Evolutionary conservation across 2,888 invertebrate genomes (phyloP).

Genomic region (Gari tellinella): DNA sequence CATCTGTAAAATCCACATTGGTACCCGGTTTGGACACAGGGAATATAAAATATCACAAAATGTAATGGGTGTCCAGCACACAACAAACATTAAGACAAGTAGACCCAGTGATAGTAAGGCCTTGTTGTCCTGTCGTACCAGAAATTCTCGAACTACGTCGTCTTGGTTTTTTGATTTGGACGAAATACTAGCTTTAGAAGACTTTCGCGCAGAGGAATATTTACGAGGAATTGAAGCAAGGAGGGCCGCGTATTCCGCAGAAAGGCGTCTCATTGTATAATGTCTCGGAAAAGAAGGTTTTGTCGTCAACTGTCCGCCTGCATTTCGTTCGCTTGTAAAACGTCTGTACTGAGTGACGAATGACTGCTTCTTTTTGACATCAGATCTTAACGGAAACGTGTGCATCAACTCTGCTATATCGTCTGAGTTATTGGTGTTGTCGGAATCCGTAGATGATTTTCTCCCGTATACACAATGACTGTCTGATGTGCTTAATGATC

Average conservation of each 20-base stretch:
- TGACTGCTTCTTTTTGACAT: conserved; percentile 21
- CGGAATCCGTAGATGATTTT: conserved; percentile 68
- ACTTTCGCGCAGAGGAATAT: conserved; percentile 17
- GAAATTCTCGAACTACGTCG: conserved; percentile 73
- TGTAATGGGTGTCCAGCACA: conserved; percentile 77
- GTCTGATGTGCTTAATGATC: conserved; percentile 74
- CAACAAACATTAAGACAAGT: conserved; percentile 70
- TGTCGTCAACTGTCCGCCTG: conserved; percentile 9
- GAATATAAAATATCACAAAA: conserved; percentile 66
- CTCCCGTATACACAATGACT: conserved; percentile 65
- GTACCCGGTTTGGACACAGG: conserved; percentile 53
- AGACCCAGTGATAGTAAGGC: conserved; percentile 73
- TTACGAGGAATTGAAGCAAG: conserved; percentile 32
- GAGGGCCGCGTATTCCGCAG: conserved; percentile 28
- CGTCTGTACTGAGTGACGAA: conserved; percentile 11
- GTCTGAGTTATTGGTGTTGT: conserved; percentile 37
- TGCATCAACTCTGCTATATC: conserved; percentile 16
- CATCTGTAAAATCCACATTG: conserved; percentile 60
- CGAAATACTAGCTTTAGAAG: conserved; percentile 42
- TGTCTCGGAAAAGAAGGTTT: conserved; percentile 13
- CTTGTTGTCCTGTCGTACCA: conserved; percentile 78
- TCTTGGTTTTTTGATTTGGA: conserved; percentile 60
- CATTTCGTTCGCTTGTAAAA: not conserved
- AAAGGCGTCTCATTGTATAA: conserved; percentile 27
- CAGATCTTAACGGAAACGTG: conserved; percentile 9